Base-by-base conservation (phyloP, 2,797 vertebrate genomes). In the Sphenopsis melanotis region DNA sequence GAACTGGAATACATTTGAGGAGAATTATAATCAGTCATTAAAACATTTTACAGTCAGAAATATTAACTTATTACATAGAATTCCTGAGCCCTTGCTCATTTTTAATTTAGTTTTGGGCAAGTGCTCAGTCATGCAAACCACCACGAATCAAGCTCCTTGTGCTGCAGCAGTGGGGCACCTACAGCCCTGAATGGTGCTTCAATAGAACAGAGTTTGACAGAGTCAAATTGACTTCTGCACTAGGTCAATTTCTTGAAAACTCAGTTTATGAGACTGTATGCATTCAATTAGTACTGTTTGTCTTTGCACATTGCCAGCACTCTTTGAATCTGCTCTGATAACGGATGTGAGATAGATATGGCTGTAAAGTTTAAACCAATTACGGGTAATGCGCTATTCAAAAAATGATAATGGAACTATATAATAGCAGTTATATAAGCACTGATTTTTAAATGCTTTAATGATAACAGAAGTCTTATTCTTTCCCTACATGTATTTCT, bases 361-460 rank as follows among this genome's bases (percentile, higher is more conserved):
- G 49, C 63, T 91, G 64, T 79, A 80, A 93, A 83, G 53, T 83
- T 84, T 89, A 95, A 95, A 89, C 15, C 87, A 93, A 90, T 94
- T 96, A 94, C 52, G 76, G n/a, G 49, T 71, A 96, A 92, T 92
- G 63, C 0, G 0, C 89, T 71, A 60, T 83, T 93, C 30, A 82
- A 89, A 89, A 93, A 81, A 77, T 61, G 2, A 76, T 91, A 91
- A 95, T 94, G 76, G 69, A 75, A 44, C 63, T 83, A 59, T 64
- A 30, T 85, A 92, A 83, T 47, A 66, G 57, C 57, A 76, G 81
- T 92, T 89, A 81, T 89, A 90, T 82, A 94, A 90, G 57, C 39
- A 76, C 55, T 78, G 74, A 44, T 74, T 85, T 85, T 83, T 44
- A 66, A 11, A 85, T 36, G 49, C n/a, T 56, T 69, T 87, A 89